Percentiles rank a stretch among this genome's conserved stretches.
These are phyloP conservation scores for Zeus faber DNA, from an alignment of 2,113 vertebrate species.

Conservation along the genomic window DNA sequence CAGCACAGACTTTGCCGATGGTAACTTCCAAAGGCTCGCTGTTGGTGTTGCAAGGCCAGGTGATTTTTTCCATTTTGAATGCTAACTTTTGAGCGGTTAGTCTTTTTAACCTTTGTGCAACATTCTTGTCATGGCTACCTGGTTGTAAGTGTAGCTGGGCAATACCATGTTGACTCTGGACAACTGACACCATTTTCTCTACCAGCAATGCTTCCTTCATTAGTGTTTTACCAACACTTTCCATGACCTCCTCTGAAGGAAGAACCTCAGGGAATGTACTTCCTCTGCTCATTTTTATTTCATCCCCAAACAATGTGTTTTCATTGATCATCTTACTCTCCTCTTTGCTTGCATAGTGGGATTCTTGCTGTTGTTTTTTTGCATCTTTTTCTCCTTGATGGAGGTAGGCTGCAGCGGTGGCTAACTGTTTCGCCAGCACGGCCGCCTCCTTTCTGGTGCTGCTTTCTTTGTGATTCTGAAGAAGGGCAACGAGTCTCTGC, in stretches of 20 bases:
- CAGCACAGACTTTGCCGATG: constrained; percentile 65
- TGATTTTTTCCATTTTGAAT: constrained; percentile 62
- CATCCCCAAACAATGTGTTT: constrained; percentile 20
- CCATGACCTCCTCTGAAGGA: constrained; percentile 41
- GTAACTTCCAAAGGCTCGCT: constrained; percentile 21
- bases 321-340: constrained; percentile 48
- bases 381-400: constrained; percentile 41
- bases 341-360: constrained; percentile 18
- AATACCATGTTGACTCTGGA: constrained; percentile 65
- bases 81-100: constrained; percentile 75
- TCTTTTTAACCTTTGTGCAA: constrained; percentile 51
- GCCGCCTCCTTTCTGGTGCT: constrained; percentile 33
- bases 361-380: constrained; percentile 49
- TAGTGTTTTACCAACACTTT: constrained; percentile 71
- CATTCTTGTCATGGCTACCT: constrained; percentile 40
- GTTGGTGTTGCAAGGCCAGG: constrained; percentile 11
- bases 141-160: constrained; percentile 38
- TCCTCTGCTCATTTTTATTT: constrained; percentile 16
- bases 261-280: neutral
- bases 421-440: constrained; percentile 70
- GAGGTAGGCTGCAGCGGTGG: constrained; percentile 66
- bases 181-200: constrained; percentile 75
- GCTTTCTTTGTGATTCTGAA: constrained; percentile 40
- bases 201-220: constrained; percentile 78
- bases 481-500: constrained; percentile 71